Base-by-base conservation (phyloP, 2,113 vertebrate species). In the Fukomys damarensis region DNA sequence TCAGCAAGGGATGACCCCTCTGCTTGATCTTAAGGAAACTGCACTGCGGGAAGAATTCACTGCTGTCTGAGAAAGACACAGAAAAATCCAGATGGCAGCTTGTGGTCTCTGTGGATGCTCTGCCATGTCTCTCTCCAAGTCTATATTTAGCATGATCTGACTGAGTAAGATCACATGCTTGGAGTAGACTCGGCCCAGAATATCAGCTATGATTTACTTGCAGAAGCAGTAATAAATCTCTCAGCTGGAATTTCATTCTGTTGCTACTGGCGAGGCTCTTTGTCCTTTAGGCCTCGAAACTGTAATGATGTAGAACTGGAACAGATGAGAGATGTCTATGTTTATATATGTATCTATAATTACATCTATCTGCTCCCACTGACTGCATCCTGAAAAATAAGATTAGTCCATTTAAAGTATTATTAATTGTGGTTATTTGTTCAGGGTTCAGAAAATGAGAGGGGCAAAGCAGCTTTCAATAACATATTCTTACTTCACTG, bases 111-210 rank as follows among this genome's bases (percentile, higher is more conserved):
- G 0, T 17, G 17, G 2, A 59, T 7, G 35, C 35, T 86, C 38
- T 52, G 46, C 68, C 79, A 7, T 5, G 30, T 46, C 43, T 94
- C 17, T 43, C 56, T 93, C 32, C 7, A 83, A 85, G 86, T 85
- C 93, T 95, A 70, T 96, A 94, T 92, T 96, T 96, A 97, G 94
- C 76, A 9, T 28, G 41, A 82, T 86, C 81, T 77, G 68, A 96
- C 52, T 58, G 95, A 95, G 92, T 38, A 49, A 70, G 87, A 49
- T 70, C 95, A 81, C 84, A 86, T 8, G 76, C 80, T 83, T 63
- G 77, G 89, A 88, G 52, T 85, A 76, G 84, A 77, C 56, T 84
- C 88, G 38, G 63, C 93, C 87, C 84, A 82, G 90, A 95, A 87
- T 46, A 92, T 81, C 68, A 74, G 82, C 70, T 61, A 17, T 17